A percentile compares a stretch with the other conserved stretches of the same genome.
Evolutionary conservation across 2,797 vertebrate genomes (phyloP).

Genomic region (Bucorvus abyssinicus): DNA sequence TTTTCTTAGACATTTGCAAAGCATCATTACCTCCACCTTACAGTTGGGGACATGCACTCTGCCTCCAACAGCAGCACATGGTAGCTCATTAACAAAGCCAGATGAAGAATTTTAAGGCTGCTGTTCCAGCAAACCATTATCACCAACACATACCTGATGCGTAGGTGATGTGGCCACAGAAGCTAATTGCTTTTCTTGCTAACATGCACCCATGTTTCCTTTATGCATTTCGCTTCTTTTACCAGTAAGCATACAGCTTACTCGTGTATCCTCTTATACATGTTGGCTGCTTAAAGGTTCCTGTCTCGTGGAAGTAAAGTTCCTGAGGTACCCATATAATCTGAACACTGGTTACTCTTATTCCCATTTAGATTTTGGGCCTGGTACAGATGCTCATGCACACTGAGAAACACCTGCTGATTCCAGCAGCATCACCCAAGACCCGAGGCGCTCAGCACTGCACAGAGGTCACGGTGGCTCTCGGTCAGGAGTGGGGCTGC

Average conservation of each 20-base stretch:
- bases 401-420: not conserved
- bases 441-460: not conserved
- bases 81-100: not conserved
- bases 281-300: not conserved
- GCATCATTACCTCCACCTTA: not conserved
- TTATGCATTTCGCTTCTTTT: not conserved
- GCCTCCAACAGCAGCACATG: not conserved
- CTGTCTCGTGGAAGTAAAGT: not conserved
- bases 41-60: not conserved
- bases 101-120: not conserved
- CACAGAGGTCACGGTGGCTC: not conserved
- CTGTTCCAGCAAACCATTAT: not conserved
- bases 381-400: not conserved
- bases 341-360: not conserved
- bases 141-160: not conserved
- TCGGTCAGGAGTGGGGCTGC: not conserved
- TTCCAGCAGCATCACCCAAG: not conserved
- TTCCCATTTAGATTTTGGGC: not conserved
- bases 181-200: not conserved
- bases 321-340: not conserved
- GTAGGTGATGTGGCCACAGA: not conserved
- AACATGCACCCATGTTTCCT: not conserved
- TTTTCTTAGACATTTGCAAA: not conserved
- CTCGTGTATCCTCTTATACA: not conserved
- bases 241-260: not conserved